Base-by-base conservation (phyloP, 23 tunicate genomes). In the Clavelina lepadiformis region DNA sequence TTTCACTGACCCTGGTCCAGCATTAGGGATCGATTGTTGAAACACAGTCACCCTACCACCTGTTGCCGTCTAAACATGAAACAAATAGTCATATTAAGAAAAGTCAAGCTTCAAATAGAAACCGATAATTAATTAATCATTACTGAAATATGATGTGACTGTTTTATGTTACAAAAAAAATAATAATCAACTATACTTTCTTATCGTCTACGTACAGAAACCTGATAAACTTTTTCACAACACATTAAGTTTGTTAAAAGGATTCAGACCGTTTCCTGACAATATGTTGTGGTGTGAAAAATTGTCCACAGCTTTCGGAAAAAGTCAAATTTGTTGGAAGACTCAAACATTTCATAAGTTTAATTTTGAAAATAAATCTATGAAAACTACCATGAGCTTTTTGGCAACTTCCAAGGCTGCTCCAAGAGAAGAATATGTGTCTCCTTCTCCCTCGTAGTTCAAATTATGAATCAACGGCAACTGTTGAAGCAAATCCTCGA, bases 21-120 rank as follows among this genome's bases (percentile, higher is more conserved):
- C 65, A 5, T 75, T 65, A 34, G 94, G 94, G 20, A 82, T 58
- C 5, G 91, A 68, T 46, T 89, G 94, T 26, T 89, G 94, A 76
- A 94, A 94, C 30, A 94, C 95, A 1, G 92, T 86, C 29, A 94
- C 68, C 11, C 99, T 61, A 1, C 99, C 99, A 1, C 97, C 97
- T 49, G 46, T 70, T 54, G 88, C 31, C 0, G 80, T 41, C 97
- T 89, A 70, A 1, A 56, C 6, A 46, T 7, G 29, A 29, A 5
- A 29, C 8, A n/a, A n/a, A n/a, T n/a, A n/a, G n/a, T n/a, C n/a
- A n/a, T n/a, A n/a, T n/a, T n/a, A n/a, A n/a, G n/a, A n/a, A n/a
- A n/a, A n/a, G n/a, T 27, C 5, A 8, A 6, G 21, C 7, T 11
- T 6, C 59, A 53, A n/a, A 53, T 8, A 13, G 23, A 53, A n/a